A percentile compares a stretch with the other conserved stretches of the same genome.
phyloP scores from a whole-genome alignment of 2,113 vertebrate genomes.

The Gavialis gangeticus region DNA sequence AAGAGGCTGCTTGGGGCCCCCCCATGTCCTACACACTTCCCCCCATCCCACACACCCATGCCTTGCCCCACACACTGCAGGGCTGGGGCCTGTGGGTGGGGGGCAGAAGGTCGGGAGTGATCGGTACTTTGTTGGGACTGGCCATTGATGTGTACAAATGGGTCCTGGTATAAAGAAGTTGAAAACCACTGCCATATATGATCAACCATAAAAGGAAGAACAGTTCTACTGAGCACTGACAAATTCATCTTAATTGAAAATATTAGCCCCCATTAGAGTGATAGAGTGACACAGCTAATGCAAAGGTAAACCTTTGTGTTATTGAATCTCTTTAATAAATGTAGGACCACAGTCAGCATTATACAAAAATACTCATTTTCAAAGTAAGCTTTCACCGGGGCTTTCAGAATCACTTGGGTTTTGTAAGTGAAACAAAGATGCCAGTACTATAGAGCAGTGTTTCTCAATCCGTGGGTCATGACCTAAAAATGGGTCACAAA shows the following conservation, averaged over 20 bases:
- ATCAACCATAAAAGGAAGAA: slow-evolving; percentile 51
- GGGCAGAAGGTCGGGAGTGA: no score
- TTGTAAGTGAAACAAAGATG: neutral
- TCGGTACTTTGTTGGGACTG: no score
- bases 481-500: no score
- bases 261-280: slow-evolving; percentile 26
- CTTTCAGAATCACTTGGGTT: slow-evolving; percentile 56
- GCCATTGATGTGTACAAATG: no score
- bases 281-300: slow-evolving; percentile 44
- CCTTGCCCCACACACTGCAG: no score
- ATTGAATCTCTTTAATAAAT: slow-evolving; percentile 10
- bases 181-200: neutral
- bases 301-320: slow-evolving; percentile 42
- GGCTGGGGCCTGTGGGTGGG: no score
- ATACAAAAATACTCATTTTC: slow-evolving; percentile 58
- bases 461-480: no score
- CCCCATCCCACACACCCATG: no score
- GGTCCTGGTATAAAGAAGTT: no score
- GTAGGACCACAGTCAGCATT: slow-evolving; percentile 30
- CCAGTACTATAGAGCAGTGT: neutral
- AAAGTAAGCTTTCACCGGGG: slow-evolving; percentile 58
- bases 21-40: no score
- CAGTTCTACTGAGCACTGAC: slow-evolving; percentile 22
- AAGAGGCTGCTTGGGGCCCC: no score
- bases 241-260: slow-evolving; percentile 50